These are phyloP conservation scores for Exocentrus adspersus DNA, from an alignment of 2,888 invertebrate species.

Conservation along the genomic window DNA sequence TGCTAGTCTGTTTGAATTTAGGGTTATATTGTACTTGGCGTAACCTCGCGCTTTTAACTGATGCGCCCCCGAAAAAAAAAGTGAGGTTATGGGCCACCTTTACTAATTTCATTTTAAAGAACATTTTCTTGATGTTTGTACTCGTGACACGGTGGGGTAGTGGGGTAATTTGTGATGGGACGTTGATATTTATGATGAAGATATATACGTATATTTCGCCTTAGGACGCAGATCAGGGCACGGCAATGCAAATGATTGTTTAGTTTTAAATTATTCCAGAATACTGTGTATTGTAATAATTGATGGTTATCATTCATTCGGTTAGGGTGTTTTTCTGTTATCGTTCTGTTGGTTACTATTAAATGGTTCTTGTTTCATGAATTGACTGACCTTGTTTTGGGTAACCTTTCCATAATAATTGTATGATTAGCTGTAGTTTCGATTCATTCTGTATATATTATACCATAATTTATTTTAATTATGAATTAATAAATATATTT, in stretches of 20 bases:
- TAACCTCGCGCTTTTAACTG: no score
- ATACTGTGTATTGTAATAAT: not conserved
- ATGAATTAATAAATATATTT: slow-evolving; percentile 27
- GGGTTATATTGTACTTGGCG: no score
- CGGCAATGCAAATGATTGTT: not conserved
- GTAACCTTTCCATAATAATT: slow-evolving; percentile 12
- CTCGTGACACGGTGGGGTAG: not conserved
- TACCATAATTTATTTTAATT: slow-evolving; percentile 34
- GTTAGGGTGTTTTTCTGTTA: not conserved
- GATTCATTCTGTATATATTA: slow-evolving; percentile 34
- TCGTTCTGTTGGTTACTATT: not conserved
- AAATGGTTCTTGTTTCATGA: not conserved
- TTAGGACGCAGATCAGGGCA: not conserved
- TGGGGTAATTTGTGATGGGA: not conserved
- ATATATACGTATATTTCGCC: not conserved
- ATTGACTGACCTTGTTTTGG: not conserved
- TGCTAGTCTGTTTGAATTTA: no score
- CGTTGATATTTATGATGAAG: not conserved
- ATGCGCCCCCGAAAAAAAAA: no score
- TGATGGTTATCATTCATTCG: not conserved
- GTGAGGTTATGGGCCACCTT: no score
- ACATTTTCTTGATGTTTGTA: not conserved
- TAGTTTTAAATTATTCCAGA: not conserved
- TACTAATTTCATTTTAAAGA: no score
- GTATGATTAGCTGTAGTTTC: not conserved